phyloP scores from a whole-genome alignment of 53 echinoderm and acorn worm species.

The Patiria pectinifera region DNA sequence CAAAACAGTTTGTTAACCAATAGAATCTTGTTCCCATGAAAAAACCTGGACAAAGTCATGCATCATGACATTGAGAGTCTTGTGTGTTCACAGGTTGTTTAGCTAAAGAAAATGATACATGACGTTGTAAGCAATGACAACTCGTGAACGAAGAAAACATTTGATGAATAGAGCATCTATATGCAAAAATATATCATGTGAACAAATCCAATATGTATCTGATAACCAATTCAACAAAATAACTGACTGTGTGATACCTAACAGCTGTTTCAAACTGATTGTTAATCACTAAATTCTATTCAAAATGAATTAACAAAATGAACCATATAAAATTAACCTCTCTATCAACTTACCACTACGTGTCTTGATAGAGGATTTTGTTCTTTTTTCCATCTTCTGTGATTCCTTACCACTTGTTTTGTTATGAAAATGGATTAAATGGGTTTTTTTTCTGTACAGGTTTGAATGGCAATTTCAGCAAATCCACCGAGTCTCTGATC shows the following conservation, averaged over 20 bases:
- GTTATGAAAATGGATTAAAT: not conserved
- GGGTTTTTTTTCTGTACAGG: not conserved
- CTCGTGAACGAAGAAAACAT: too few relatives aligned
- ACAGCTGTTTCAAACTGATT: not conserved
- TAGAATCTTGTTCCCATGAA: not conserved
- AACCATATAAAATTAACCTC: not conserved
- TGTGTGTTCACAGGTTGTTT: too few relatives aligned
- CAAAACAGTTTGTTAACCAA: not conserved
- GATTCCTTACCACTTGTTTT: too few relatives aligned
- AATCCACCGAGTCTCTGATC: slow-evolving; percentile 51
- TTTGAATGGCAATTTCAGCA: slow-evolving; percentile 45
- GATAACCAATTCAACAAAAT: not conserved
- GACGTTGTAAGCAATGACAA: too few relatives aligned
- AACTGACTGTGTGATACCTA: not conserved
- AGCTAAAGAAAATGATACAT: too few relatives aligned
- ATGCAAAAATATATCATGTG: not conserved
- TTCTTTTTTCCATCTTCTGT: too few relatives aligned
- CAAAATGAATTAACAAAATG: not conserved
- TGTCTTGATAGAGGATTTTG: not conserved
- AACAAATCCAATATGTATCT: not conserved
- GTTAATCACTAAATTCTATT: not conserved
- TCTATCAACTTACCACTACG: not conserved
- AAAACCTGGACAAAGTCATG: too few relatives aligned
- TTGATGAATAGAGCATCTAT: too few relatives aligned
- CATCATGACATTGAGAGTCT: too few relatives aligned